These are phyloP conservation scores for Heterotis niloticus DNA, from an alignment of 2,113 vertebrate genomes.

Conservation along the genomic window DNA sequence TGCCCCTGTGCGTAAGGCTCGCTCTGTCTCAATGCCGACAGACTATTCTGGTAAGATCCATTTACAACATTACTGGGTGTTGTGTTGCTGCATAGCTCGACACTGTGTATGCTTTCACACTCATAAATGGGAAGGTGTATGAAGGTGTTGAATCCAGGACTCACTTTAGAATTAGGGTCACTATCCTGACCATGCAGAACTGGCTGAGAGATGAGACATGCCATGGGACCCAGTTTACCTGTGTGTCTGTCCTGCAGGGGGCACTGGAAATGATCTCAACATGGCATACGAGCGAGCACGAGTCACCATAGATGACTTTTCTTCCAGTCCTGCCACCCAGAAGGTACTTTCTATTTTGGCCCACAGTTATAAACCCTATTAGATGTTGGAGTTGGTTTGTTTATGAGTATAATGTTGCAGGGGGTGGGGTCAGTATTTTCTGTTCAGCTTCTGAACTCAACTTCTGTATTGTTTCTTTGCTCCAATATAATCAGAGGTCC, in stretches of 20 bases:
- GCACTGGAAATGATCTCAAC: constrained; percentile 66
- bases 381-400: too few relatives aligned
- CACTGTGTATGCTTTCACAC: background rate
- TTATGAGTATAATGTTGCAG: too few relatives aligned
- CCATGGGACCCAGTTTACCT: too few relatives aligned
- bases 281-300: constrained; percentile 73
- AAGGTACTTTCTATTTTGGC: constrained; percentile 63
- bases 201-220: too few relatives aligned
- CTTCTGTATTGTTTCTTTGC: too few relatives aligned
- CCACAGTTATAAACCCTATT: too few relatives aligned
- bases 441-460: too few relatives aligned
- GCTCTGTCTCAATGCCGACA: constrained; percentile 58
- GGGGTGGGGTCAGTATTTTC: too few relatives aligned
- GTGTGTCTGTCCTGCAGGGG: constrained; percentile 26
- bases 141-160: background rate
- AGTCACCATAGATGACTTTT: constrained; percentile 62
- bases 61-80: background rate
- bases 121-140: background rate
- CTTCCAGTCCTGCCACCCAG: constrained; percentile 49
- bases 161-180: background rate
- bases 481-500: too few relatives aligned
- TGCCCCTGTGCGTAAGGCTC: constrained; percentile 51
- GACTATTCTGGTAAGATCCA: constrained; percentile 62
- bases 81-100: background rate
- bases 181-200: too few relatives aligned